Percentiles rank a stretch among this genome's conserved stretches.
phyloP scores from a whole-genome alignment of 2,888 invertebrate genomes.

The Invenusta paracnida region DNA sequence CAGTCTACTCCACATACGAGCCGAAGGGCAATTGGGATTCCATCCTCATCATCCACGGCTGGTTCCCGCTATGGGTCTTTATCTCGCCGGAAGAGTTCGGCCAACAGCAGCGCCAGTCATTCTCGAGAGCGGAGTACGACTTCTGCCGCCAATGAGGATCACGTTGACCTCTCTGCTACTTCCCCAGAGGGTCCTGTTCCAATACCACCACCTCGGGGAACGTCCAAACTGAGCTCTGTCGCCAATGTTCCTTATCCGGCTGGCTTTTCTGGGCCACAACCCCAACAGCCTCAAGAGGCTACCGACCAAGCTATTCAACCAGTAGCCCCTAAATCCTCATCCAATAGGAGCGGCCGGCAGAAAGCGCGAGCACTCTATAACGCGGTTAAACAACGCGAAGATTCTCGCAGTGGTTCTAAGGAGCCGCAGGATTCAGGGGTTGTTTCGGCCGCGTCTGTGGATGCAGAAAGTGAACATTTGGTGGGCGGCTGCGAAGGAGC shows the following conservation, averaged over 20 bases:
- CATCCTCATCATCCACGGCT: not conserved
- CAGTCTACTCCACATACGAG: not conserved
- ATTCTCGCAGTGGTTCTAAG: not conserved
- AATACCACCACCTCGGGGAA: not conserved
- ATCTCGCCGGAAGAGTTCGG: not conserved
- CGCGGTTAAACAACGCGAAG: not conserved
- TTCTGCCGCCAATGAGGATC: not conserved
- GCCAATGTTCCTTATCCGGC: constrained; percentile 26
- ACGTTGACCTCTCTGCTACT: not conserved
- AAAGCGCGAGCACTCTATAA: not conserved
- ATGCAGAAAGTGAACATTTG: not conserved
- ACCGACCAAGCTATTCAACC: not conserved
- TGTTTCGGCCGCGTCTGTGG: not conserved
- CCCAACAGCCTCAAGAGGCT: too few species aligned
- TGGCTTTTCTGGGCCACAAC: not conserved
- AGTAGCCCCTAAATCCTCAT: not conserved
- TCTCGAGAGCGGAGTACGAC: not conserved
- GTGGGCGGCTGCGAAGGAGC: not conserved
- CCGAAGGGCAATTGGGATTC: not conserved
- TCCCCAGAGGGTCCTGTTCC: not conserved
- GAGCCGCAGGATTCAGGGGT: not conserved
- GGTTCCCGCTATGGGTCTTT: not conserved
- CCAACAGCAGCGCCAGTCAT: not conserved
- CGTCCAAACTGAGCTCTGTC: not conserved
- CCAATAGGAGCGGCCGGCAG: not conserved